Conservation (phyloP, 2,888 invertebrate species). For the Epirrhoe tristata region DNA sequence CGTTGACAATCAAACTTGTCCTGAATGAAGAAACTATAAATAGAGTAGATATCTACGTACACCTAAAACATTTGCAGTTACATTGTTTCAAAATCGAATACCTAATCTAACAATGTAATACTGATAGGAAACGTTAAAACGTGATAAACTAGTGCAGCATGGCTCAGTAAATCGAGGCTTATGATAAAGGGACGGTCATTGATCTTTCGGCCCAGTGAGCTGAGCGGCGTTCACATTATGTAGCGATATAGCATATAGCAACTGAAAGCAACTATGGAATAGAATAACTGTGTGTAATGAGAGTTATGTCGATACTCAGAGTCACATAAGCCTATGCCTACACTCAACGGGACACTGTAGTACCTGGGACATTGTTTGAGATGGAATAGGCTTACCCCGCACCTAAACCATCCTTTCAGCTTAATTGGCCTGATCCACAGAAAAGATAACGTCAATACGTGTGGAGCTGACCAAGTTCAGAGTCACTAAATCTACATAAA, state of each 20-base stretch:
- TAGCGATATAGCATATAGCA: conserved; percentile 35
- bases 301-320: neutral
- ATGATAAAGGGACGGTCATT: conserved; percentile 72
- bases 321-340: too few relatives aligned
- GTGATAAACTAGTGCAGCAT: conserved; percentile 45
- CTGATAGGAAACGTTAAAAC: conserved; percentile 49
- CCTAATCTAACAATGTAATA: conserved; percentile 43
- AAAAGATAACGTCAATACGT: too few relatives aligned
- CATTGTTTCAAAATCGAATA: conserved; percentile 12
- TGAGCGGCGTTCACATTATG: conserved; percentile 45
- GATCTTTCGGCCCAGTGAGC: conserved; percentile 63
- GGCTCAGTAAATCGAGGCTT: conserved; percentile 55
- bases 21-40: neutral
- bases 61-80: neutral
- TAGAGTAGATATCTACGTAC: neutral
- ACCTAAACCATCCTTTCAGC: too few relatives aligned
- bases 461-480: too few relatives aligned
- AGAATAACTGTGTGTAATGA: neutral
- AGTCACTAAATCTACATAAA: too few relatives aligned
- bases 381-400: too few relatives aligned
- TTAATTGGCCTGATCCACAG: too few relatives aligned
- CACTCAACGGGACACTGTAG: too few relatives aligned
- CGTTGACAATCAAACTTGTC: neutral
- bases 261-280: conserved; percentile 9
- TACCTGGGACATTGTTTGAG: too few relatives aligned